Conservation (phyloP, 2,113 vertebrate species). For the Serinus canaria region DNA sequence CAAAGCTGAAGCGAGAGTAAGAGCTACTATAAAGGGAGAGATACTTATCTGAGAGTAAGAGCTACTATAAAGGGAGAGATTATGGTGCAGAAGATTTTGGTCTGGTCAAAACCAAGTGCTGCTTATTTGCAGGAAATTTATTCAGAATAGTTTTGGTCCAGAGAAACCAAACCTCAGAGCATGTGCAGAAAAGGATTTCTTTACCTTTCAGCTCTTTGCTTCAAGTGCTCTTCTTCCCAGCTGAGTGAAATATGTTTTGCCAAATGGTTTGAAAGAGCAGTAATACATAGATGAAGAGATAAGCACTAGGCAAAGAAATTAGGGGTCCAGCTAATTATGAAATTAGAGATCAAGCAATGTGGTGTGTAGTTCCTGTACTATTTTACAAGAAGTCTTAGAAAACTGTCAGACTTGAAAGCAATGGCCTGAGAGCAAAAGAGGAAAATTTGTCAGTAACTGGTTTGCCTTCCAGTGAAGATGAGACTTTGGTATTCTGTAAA, state of each 20-base stretch:
- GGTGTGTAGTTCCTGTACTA: not conserved
- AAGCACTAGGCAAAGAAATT: not conserved
- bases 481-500: not conserved
- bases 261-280: not conserved
- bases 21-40: not conserved
- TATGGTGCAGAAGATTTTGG: not conserved
- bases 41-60: not conserved
- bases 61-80: not conserved
- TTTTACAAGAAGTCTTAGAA: not conserved
- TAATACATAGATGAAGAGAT: not conserved
- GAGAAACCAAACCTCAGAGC: not conserved
- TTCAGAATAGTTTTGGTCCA: not conserved
- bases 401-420: not conserved
- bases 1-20: not conserved
- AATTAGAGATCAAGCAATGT: not conserved
- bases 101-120: not conserved
- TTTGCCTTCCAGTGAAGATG: not conserved
- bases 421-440: not conserved
- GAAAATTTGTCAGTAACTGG: not conserved
- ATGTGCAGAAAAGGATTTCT: not conserved
- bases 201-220: not conserved
- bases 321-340: not conserved
- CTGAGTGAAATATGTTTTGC: not conserved
- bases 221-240: not conserved
- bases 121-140: not conserved